A percentile compares a stretch with the other conserved stretches of the same genome.
Conservation (phyloP, 92 coral and sea anemone species). For the Plumapathes pennacea region DNA sequence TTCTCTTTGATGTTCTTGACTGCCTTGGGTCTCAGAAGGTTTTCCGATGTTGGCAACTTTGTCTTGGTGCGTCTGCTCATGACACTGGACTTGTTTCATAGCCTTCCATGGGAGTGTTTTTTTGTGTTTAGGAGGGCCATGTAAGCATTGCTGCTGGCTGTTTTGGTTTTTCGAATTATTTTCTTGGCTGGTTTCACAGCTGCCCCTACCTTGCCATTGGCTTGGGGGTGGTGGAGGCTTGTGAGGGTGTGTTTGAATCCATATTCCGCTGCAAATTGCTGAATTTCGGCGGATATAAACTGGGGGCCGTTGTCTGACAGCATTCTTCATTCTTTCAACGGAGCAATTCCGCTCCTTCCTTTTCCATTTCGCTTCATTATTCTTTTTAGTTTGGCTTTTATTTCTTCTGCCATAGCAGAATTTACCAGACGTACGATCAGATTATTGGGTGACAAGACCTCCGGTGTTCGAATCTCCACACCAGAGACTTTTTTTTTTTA, state of each 20-base stretch:
- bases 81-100: constrained; percentile 5
- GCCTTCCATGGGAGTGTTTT: constrained; percentile 23
- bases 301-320: constrained; percentile 38
- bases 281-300: constrained; percentile 9
- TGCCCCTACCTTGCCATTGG: constrained; percentile 20
- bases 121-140: constrained; percentile 22
- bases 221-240: constrained; percentile 23
- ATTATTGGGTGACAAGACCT: too few relatives aligned
- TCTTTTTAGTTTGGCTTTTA: too few relatives aligned
- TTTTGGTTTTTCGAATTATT: constrained; percentile 6
- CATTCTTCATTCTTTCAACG: too few relatives aligned
- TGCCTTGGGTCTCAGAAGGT: constrained; percentile 1
- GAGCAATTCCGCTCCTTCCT: too few relatives aligned
- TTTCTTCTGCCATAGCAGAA: too few relatives aligned
- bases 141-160: too few relatives aligned
- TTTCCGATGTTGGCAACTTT: constrained; percentile 4
- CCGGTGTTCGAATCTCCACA: too few relatives aligned
- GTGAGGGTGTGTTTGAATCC: constrained; percentile 23
- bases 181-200: constrained; percentile 13
- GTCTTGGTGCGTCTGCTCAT: constrained; percentile 11
- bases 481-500: too few relatives aligned
- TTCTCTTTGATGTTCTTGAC: constrained; percentile 1
- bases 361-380: too few relatives aligned
- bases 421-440: too few relatives aligned
- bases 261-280: constrained; percentile 28